Evolutionary conservation across 2,888 invertebrate species (phyloP).

Genomic region (Drosophila infuscata): DNA sequence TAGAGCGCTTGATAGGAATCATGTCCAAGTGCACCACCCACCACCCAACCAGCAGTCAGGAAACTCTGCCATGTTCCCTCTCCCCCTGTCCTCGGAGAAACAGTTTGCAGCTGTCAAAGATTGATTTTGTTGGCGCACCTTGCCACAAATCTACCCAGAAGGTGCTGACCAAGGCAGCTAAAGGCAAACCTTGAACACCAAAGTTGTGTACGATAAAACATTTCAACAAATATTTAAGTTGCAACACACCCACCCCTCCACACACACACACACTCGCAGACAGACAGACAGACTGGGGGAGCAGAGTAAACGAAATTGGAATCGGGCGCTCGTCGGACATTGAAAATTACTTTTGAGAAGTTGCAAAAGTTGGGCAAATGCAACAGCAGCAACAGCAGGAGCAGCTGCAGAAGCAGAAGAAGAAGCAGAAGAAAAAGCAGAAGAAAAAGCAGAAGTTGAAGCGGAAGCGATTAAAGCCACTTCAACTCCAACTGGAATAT

Average conservation of each 20-base stretch:
- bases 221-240: conserved; percentile 65
- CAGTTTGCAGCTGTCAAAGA: conserved; percentile 63
- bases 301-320: conserved; percentile 50
- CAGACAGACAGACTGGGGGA: not conserved
- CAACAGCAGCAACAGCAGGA: not conserved
- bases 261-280: conserved; percentile 1
- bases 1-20: not conserved
- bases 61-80: not conserved
- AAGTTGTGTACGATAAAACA: conserved; percentile 43
- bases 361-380: conserved; percentile 33
- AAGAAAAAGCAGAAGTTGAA: conserved; percentile 1
- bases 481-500: conserved; percentile 1
- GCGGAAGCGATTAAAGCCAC: conserved; percentile 41
- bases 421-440: conserved; percentile 22
- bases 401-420: conserved; percentile 25
- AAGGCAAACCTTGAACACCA: conserved; percentile 17
- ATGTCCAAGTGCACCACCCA: conserved; percentile 2
- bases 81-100: not conserved
- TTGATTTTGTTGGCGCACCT: conserved; percentile 61
- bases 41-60: not conserved
- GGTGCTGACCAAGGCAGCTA: conserved; percentile 4
- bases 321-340: conserved; percentile 47
- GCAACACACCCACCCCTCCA: conserved; percentile 28
- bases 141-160: conserved; percentile 24
- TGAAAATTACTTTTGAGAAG: conserved; percentile 60